A percentile compares a stretch with the other conserved stretches of the same genome.
These are phyloP conservation scores for Dyspetes luteomarginatus DNA, from an alignment of 2,888 invertebrate species.

Conservation along the genomic window DNA sequence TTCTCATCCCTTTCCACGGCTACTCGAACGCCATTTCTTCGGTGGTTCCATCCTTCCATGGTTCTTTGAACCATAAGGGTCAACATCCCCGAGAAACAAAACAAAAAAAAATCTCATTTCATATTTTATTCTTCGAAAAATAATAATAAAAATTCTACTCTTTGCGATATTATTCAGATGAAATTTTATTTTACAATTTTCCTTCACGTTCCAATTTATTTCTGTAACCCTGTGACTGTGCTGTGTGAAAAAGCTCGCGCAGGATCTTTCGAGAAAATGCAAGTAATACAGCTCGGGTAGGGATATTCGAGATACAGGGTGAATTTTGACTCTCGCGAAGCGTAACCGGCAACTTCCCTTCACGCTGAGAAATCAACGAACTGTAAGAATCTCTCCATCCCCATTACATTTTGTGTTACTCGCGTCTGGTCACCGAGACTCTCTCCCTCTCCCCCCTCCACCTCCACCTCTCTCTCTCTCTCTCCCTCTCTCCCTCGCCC, in stretches of 20 bases:
- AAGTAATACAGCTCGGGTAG: constrained; percentile 1
- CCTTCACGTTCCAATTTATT: constrained; percentile 2
- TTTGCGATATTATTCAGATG: background rate
- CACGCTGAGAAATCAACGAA: constrained; percentile 63
- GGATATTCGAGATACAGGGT: constrained; percentile 11
- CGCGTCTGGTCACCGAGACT: constrained; percentile 34
- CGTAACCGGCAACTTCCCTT: constrained; percentile 57
- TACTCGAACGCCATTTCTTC: constrained; percentile 9
- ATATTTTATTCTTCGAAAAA: background rate
- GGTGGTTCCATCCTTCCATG: too few relatives aligned
- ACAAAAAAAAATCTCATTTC: background rate
- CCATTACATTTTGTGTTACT: constrained; percentile 66
- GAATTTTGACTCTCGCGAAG: constrained; percentile 55
- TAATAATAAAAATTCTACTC: too few relatives aligned
- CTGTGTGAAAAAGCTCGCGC: background rate
- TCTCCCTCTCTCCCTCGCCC: constrained; percentile 6
- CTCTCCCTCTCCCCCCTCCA: too few relatives aligned
- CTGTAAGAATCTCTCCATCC: constrained; percentile 65
- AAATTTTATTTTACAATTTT: constrained; percentile 13
- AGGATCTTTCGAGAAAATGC: background rate
- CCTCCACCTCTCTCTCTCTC: background rate
- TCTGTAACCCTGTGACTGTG: background rate
- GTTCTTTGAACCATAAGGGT: constrained; percentile 5
- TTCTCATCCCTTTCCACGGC: constrained; percentile 3
- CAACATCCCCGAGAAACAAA: constrained; percentile 16